Evolutionary conservation across 2,113 vertebrate genomes (phyloP), one percentile per base, ranked within the genome.

Genomic region (Leptobrachium ailaonicum): DNA sequence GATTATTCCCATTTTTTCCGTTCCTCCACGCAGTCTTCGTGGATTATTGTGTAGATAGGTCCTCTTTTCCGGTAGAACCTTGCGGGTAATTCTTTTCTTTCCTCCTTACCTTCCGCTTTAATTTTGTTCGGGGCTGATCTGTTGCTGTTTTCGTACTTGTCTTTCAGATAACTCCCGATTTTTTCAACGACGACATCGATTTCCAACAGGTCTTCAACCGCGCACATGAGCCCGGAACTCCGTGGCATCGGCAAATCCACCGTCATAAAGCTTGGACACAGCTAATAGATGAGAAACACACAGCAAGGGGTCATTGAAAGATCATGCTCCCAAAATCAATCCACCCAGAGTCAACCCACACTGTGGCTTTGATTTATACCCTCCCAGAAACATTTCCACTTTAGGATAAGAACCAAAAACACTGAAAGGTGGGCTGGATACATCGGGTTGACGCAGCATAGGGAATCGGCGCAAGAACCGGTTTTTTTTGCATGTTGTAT

Each of bases 181-280:
- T 91, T 96, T 74, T 94, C 92, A 99, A 98, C 1, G 95, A 83
- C 0, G 96, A 95, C 95, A 98, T 95, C 0, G 93, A 95, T 87
- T 93, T 95, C 97, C 98, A 99, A 54, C 98, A 99, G 0, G 98
- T 98, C 90, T 98, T 98, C 81, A 98, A 95, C 0, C n/a, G n/a
- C n/a, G 96, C 97, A 2, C 98, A 99, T 20, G 98, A 99, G 41
- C 98, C 98, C 0, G 98, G 99, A 78, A 99, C 93, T 10, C 98
- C 98, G 0, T 99, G 98, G 81, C 98, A 99, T 2, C 98, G 97
- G 53, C 98, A n/a, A 99, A 76, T 98, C 94, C 2, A 95, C 94
- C 1, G 94, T 92, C 96, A 98, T 96, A n/a, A 14, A 97, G 90
- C 83, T 92, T 94, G 76, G 92, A 93, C 0, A 98, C 88, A 1